These are phyloP conservation scores for Euwallacea similis DNA, from an alignment of 1,140 invertebrate genomes.

Conservation along the genomic window DNA sequence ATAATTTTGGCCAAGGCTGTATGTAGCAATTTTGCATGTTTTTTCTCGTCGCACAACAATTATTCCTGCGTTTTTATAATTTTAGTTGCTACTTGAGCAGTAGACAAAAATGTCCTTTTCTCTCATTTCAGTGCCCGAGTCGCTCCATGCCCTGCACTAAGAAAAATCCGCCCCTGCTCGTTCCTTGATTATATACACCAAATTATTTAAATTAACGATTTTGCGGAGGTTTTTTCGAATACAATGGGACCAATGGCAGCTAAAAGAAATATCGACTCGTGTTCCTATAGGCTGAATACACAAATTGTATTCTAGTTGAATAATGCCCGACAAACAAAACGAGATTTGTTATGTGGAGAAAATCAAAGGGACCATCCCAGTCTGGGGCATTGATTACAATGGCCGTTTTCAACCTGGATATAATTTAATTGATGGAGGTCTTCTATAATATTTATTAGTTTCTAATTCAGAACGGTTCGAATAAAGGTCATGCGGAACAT, in stretches of 20 bases:
- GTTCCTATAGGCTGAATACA: slow-evolving; percentile 21
- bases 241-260: slow-evolving; percentile 23
- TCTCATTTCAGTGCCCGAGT: no score
- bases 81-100: no score
- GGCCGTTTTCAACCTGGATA: slow-evolving; percentile 19
- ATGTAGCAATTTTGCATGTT: no score
- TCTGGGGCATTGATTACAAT: slow-evolving; percentile 27
- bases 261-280: slow-evolving; percentile 10
- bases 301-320: neutral
- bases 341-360: slow-evolving; percentile 18
- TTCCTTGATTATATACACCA: neutral
- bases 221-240: slow-evolving; percentile 24
- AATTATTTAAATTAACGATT: slow-evolving; percentile 11
- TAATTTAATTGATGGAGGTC: slow-evolving; percentile 26
- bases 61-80: no score
- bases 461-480: slow-evolving; percentile 3
- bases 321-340: slow-evolving; percentile 15
- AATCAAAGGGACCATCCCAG: slow-evolving; percentile 11
- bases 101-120: no score
- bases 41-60: no score
- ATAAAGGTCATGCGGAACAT: neutral
- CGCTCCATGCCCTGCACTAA: no score
- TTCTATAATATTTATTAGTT: slow-evolving; percentile 29
- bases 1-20: no score
- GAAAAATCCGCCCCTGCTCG: no score